A percentile compares a stretch with the other conserved stretches of the same genome.
Conservation (phyloP, 2,113 vertebrate species). For the Lycaon pictus region DNA sequence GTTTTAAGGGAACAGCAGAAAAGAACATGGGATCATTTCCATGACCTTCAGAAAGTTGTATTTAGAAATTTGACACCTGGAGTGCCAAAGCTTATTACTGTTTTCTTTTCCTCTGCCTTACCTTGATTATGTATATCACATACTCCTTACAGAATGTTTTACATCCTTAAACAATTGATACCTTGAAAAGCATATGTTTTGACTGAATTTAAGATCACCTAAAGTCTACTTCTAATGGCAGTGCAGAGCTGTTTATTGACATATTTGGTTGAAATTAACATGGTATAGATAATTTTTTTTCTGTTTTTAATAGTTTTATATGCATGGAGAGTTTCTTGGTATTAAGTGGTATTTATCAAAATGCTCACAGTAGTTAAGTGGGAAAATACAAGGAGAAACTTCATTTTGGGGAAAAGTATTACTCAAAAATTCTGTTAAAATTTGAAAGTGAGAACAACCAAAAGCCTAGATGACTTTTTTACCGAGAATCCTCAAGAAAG, state of each 20-base stretch:
- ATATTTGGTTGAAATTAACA: neutral
- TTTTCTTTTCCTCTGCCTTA: neutral
- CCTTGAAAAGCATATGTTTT: neutral
- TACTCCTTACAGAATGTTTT: neutral
- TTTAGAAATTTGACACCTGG: neutral
- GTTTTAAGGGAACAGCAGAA: neutral
- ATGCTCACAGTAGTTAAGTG: neutral
- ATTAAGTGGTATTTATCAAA: constrained; percentile 1
- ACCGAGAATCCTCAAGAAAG: neutral
- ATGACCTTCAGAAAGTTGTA: neutral
- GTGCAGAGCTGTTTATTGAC: neutral
- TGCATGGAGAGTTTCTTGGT: neutral
- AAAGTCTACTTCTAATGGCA: neutral
- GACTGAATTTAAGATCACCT: constrained; percentile 1
- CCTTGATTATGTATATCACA: neutral
- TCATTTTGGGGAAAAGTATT: neutral
- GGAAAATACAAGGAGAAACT: neutral
- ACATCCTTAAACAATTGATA: neutral
- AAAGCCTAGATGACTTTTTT: neutral
- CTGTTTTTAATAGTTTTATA: constrained; percentile 3
- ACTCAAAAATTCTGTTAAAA: neutral
- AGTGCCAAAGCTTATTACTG: neutral
- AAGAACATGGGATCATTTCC: neutral
- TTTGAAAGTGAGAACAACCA: neutral
- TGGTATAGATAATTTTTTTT: neutral